These are phyloP conservation scores for Aphaenogaster rudis DNA, from an alignment of 1,140 invertebrate species.

Conservation along the genomic window DNA sequence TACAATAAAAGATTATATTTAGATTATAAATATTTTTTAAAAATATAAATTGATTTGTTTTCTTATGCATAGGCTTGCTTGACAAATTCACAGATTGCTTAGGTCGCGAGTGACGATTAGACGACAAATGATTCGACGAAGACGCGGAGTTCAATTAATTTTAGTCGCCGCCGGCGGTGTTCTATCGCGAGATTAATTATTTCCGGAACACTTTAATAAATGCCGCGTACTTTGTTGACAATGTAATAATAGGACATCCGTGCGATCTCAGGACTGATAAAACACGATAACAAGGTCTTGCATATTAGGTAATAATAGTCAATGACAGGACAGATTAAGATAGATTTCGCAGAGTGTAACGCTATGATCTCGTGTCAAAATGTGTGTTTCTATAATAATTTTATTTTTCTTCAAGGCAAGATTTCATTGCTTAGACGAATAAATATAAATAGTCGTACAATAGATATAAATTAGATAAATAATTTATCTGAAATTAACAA, in stretches of 20 bases:
- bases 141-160: constrained; percentile 67
- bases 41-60: neutral
- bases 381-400: neutral
- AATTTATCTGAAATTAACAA: neutral
- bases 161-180: constrained; percentile 50
- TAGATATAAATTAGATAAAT: neutral
- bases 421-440: neutral
- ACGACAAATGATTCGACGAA: constrained; percentile 44
- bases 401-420: neutral
- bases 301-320: constrained; percentile 24
- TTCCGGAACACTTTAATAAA: constrained; percentile 64
- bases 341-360: neutral
- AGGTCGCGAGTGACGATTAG: neutral
- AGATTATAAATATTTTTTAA: neutral
- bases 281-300: constrained; percentile 10
- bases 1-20: neutral
- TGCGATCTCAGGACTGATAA: constrained; percentile 23
- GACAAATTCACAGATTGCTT: constrained; percentile 11
- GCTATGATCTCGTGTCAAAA: neutral
- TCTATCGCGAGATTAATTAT: constrained; percentile 67
- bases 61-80: neutral
- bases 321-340: neutral
- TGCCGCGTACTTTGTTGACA: constrained; percentile 33
- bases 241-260: constrained; percentile 40
- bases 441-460: neutral